Evolutionary conservation across 1,140 invertebrate species (phyloP).

Genomic region (Alviniconcha marisindica): DNA sequence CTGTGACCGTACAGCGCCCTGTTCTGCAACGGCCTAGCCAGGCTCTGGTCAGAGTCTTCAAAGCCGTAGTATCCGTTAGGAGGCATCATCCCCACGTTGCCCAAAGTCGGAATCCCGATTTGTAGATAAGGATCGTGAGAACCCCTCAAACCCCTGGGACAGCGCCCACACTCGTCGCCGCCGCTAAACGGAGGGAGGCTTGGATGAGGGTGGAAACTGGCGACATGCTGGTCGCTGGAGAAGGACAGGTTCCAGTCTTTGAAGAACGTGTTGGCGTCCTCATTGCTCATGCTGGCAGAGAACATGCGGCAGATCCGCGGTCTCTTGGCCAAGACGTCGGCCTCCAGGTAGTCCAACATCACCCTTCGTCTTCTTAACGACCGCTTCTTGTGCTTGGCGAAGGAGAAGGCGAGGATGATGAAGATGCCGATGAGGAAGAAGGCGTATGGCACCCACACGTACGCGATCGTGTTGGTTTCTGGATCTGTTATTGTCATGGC

Average conservation of each 20-base stretch:
- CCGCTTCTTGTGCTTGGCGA: conserved; percentile 23
- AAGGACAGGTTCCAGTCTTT: neutral
- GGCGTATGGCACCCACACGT: conserved; percentile 14
- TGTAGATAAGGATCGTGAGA: too few relatives aligned
- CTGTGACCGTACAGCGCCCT: neutral
- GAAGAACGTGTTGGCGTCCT: neutral
- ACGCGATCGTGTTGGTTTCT: neutral
- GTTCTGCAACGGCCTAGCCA: neutral
- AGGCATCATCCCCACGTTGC: too few relatives aligned
- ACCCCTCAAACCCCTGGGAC: too few relatives aligned
- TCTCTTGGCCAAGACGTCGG: conserved; percentile 6
- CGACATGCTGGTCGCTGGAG: too few relatives aligned
- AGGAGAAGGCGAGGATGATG: conserved; percentile 25
- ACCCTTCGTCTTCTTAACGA: conserved; percentile 10
- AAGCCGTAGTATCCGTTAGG: neutral
- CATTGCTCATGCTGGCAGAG: neutral
- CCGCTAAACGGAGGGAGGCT: too few relatives aligned
- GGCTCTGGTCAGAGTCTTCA: conserved; percentile 5
- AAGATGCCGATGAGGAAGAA: conserved; percentile 28
- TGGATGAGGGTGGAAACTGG: too few relatives aligned
- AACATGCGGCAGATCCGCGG: conserved; percentile 28
- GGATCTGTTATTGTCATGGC: too few relatives aligned
- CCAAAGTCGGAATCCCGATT: too few relatives aligned
- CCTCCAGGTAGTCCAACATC: conserved; percentile 28
- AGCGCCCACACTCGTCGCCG: too few relatives aligned